Evolutionary conservation across 2,888 invertebrate species (phyloP), one percentile per base, ranked within the genome.

Genomic region (Hyalella azteca): DNA sequence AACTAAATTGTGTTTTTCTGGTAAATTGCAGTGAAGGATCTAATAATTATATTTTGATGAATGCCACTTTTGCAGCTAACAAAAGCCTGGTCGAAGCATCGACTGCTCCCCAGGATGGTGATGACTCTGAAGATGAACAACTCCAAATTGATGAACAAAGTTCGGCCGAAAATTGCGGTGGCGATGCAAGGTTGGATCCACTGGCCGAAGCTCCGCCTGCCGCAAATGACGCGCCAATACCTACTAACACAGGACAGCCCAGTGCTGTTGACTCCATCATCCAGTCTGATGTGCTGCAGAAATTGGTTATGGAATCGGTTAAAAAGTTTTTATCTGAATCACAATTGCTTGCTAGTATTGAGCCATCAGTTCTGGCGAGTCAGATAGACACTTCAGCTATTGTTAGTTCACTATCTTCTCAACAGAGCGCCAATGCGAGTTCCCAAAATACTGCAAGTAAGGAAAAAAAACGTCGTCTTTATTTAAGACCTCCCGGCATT

Each of bases 281-380:
- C 19, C 32, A 66, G 19, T 80, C 83, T 36, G 81, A 80, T 13
- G 40, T 83, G n/a, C 76, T 83, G 11, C 80, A 81, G 49, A 76
- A 83, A 41, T 54, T 83, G 19, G 78, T 83, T 26, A 81, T 79
- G 60, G 84, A 84, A 45, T 82, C 84, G 7, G 78, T 84, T 3
- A 82, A 82, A 78, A 84, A 84, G 50, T 80, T 79, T 3, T 29
- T 84, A 39, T 48, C 73, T 13, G 81, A 84, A 66, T 82, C 81
- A 41, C 81, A 82, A 15, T 19, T 66, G 15, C 41, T 84, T 32
- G 77, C 78, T 36, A 50, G 80, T 15, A 54, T 80, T 50, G 82
- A 79, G 15, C 75, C 81, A 3, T 59, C 81, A 22, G 29, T 48
- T 19, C 39, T 82, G 22, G 32, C 76, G 40, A 78, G 60, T 39